Conservation (phyloP, 1,140 invertebrate genomes). For the Drosophila pruinosa region DNA sequence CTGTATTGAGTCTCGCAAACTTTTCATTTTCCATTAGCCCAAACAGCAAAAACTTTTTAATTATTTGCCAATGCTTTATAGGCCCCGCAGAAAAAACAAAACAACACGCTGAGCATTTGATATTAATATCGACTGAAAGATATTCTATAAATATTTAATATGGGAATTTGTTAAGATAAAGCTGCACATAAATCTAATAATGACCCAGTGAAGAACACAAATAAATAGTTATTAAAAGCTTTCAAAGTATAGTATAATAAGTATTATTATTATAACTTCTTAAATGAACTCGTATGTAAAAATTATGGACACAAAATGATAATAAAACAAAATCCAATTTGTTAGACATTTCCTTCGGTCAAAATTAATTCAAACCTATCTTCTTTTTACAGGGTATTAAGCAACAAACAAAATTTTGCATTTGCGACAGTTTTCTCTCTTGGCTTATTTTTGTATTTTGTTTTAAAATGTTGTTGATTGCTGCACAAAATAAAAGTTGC, state of each 20-base stretch:
- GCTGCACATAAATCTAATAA: background rate
- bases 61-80: constrained; percentile 74
- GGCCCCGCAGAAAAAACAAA: background rate
- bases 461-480: constrained; percentile 39
- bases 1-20: constrained; percentile 43
- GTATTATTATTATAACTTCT: no score
- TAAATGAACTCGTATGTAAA: no score
- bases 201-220: no score
- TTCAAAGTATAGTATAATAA: no score
- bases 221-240: no score
- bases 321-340: no score
- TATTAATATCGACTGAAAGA: background rate
- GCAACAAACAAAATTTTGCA: background rate
- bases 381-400: background rate
- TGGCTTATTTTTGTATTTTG: constrained; percentile 45
- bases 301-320: no score
- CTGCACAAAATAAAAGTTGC: constrained; percentile 37
- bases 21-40: constrained; percentile 71
- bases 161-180: no score
- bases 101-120: background rate
- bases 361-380: no score
- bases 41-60: constrained; percentile 69
- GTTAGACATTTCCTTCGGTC: no score
- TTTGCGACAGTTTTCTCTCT: constrained; percentile 41
- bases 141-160: no score